phyloP scores from a whole-genome alignment of 2,888 invertebrate genomes.

The Laothoe populi region DNA sequence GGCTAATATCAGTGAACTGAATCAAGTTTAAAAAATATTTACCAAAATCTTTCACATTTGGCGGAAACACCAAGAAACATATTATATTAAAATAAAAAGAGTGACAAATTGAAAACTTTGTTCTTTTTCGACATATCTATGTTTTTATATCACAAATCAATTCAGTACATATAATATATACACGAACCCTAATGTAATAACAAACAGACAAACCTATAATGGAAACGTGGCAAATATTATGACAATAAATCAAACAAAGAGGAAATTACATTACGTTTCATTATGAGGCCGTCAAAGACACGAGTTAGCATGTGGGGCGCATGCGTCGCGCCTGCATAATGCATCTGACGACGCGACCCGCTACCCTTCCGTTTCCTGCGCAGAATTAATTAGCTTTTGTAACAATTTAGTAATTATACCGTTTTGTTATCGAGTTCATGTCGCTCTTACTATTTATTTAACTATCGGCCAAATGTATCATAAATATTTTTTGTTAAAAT shows the following conservation, averaged over 20 bases:
- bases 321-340: slow-evolving; percentile 73
- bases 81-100: too few species aligned
- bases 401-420: slow-evolving; percentile 12
- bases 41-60: too few species aligned
- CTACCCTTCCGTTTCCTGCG: slow-evolving; percentile 77
- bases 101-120: too few species aligned
- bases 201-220: not conserved
- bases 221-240: slow-evolving; percentile 8
- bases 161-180: too few species aligned
- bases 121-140: too few species aligned
- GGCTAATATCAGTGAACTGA: too few species aligned
- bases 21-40: too few species aligned
- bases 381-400: slow-evolving; percentile 65
- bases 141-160: too few species aligned
- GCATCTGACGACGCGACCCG: slow-evolving; percentile 75
- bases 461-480: not conserved
- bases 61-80: too few species aligned
- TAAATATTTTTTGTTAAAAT: too few species aligned
- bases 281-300: slow-evolving; percentile 24
- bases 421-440: not conserved
- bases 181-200: not conserved
- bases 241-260: slow-evolving; percentile 1
- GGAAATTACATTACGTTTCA: slow-evolving; percentile 19
- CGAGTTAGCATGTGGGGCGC: slow-evolving; percentile 57
- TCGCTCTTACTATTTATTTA: too few species aligned